Evolutionary conservation across 2,113 vertebrate genomes (phyloP).

Genomic region (Amphilophus citrinellus): DNA sequence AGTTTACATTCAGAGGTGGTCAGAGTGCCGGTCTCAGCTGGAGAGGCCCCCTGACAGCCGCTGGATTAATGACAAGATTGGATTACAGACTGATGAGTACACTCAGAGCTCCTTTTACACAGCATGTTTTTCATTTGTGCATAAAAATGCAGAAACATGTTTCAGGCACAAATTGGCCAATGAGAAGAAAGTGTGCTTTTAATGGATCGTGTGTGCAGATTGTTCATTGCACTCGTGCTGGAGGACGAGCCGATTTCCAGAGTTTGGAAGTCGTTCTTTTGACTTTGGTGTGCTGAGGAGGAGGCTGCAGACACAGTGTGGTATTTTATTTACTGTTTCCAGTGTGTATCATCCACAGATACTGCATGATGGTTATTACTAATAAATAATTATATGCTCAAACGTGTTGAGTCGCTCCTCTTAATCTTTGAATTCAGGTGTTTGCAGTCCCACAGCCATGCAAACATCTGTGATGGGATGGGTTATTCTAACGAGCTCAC

Average conservation of each 20-base stretch:
- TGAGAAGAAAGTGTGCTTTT: background rate
- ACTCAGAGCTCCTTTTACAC: background rate
- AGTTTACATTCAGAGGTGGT: background rate
- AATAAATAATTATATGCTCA: no score
- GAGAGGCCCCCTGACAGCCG: conserved; percentile 1
- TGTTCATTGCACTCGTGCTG: no score
- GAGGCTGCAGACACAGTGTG: no score
- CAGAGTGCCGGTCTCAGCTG: background rate
- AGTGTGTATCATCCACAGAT: no score
- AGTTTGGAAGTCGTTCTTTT: background rate
- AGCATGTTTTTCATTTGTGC: background rate
- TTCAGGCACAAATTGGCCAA: background rate
- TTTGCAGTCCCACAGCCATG: background rate
- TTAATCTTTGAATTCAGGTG: background rate
- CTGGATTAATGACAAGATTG: background rate
- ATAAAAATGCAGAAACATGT: background rate
- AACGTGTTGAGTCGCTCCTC: background rate
- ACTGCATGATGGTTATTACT: no score
- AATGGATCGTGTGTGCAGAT: background rate
- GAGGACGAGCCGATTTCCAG: background rate
- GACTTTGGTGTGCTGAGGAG: no score
- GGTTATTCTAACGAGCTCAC: background rate
- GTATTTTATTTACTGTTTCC: no score
- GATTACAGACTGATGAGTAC: background rate
- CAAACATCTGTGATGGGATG: background rate